These are phyloP conservation scores for Euglossa dilemma DNA, from an alignment of 1,140 invertebrate species.

Conservation along the genomic window DNA sequence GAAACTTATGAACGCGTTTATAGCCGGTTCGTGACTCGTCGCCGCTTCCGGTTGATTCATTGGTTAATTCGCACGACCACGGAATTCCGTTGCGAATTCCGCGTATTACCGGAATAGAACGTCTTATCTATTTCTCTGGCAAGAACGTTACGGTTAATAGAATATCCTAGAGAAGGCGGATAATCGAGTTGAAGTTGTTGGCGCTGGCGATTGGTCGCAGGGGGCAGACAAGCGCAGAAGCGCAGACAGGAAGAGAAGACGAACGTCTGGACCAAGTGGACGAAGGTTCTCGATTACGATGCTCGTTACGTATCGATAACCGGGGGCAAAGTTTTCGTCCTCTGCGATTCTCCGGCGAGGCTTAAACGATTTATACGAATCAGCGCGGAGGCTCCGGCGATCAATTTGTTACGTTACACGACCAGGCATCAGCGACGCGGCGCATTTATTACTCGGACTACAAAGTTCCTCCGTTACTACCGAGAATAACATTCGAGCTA, in stretches of 20 bases:
- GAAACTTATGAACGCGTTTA: background rate
- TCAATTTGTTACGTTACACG: background rate
- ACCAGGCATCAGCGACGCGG: background rate
- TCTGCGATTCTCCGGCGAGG: background rate
- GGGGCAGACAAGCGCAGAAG: no score
- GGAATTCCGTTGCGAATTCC: conserved; percentile 34
- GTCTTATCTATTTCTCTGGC: conserved; percentile 22
- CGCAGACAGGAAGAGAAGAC: no score
- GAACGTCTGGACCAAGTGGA: no score
- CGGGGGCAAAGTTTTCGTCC: background rate
- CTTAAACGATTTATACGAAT: background rate
- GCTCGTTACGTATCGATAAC: background rate
- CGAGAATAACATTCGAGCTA: background rate
- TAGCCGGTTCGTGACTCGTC: conserved; percentile 1
- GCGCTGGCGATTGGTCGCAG: background rate
- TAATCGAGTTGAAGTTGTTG: conserved; percentile 53
- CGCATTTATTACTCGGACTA: background rate
- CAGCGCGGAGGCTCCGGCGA: background rate
- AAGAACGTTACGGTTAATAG: conserved; percentile 13
- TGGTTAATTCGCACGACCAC: conserved; percentile 56
- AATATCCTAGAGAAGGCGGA: background rate
- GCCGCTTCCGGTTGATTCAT: conserved; percentile 54
- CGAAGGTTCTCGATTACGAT: background rate
- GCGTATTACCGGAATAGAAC: background rate
- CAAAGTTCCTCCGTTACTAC: background rate